These are phyloP conservation scores for Corythornis cristatus DNA, from an alignment of 2,113 vertebrate species.

Conservation along the genomic window DNA sequence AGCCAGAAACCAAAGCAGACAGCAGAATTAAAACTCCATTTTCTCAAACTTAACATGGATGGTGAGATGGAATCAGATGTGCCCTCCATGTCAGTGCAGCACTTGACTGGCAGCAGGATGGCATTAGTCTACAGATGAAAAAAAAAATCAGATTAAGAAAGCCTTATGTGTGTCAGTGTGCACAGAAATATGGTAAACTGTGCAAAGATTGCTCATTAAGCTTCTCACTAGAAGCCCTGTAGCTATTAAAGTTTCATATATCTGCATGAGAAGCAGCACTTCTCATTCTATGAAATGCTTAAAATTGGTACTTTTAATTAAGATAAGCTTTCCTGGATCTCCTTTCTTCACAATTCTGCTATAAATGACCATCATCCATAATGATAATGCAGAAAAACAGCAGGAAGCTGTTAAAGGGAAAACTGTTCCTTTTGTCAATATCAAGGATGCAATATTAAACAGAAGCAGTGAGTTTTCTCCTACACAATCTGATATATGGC, in stretches of 20 bases:
- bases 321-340: not conserved
- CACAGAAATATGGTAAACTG: not conserved
- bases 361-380: not conserved
- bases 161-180: not conserved
- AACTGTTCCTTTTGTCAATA: not conserved
- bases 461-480: not conserved
- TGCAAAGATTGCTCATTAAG: not conserved
- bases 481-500: not conserved
- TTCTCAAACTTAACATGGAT: not conserved
- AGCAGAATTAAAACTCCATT: not conserved
- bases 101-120: not conserved
- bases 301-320: not conserved
- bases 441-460: not conserved
- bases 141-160: not conserved
- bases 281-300: not conserved
- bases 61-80: not conserved
- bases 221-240: not conserved
- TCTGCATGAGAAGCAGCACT: not conserved
- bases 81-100: not conserved
- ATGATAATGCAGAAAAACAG: not conserved
- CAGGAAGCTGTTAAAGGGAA: not conserved
- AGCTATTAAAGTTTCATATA: not conserved
- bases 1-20: not conserved
- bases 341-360: not conserved
- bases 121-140: not conserved